Base-by-base conservation (phyloP, 1,140 invertebrate species). In the Parapsyche elsis region DNA sequence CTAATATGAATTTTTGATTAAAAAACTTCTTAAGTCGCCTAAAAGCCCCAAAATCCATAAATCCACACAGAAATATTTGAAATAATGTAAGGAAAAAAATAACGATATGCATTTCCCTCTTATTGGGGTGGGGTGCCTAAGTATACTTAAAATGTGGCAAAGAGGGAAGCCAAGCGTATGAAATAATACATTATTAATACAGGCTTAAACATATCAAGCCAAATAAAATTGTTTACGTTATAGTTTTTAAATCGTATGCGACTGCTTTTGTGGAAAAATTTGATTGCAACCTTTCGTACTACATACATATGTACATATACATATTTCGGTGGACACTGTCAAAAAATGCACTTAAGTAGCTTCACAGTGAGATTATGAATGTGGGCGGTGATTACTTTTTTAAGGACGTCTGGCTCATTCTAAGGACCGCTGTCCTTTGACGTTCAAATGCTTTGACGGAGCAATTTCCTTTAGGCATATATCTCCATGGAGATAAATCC, bases 401-500 rank as follows among this genome's bases (percentile, higher is more conserved):
- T 73, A 61, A 79, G 67, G 64, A 61, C 49, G 70, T 79, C 70
- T 75, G 53, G 53, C 38, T 53, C 46, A 59, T 38, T 59, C 30
- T 44, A 23, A 76, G 79, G 71, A 75, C 79, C 79, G 57, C 57
- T 75, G 79, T 80, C 76, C 80, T 81, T 81, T 81, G 80, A 81
- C 76, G 71, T 46, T 71, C 46, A 71, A 81, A 74, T 19, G 67
- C 80, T 81, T 81, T 81, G 80, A 81, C 75, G 76, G 30, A 10
- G 80, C 76, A 81, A 81, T 81, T 81, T 81, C 80, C 80, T 81
- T 74, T 74, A 81, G 80, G 80, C 80, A 74, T 74, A 78, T 74
- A 74, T 78, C 57, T 77, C 80, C 71, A 74, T 81, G 57, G 80
- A 81, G 76, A 74, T 78, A 81, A 81, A 81, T 78, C 80, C 79